Percentiles rank a stretch among this genome's conserved stretches.
Evolutionary conservation across 2,113 vertebrate genomes (phyloP).

Genomic region (Alligator mississippiensis): DNA sequence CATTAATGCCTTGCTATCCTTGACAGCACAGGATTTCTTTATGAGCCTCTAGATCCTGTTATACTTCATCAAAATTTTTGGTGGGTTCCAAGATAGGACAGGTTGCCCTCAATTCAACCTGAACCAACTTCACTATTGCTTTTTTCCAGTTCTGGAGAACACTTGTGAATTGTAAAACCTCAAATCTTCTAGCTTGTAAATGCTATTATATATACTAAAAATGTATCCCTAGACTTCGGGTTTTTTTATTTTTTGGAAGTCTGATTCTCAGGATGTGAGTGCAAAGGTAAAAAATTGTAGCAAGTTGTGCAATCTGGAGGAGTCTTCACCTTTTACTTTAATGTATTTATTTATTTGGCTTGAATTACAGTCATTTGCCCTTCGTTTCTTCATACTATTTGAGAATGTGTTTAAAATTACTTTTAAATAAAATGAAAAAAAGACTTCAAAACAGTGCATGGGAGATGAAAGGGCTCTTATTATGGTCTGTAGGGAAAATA

Average conservation of each 20-base stretch:
- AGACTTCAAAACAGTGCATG: neutral
- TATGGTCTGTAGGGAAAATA: neutral
- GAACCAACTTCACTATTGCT: accelerated
- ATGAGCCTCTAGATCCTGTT: accelerated
- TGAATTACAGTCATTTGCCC: neutral
- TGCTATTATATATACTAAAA: neutral
- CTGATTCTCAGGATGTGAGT: neutral
- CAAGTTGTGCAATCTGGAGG: neutral
- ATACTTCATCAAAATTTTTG: neutral
- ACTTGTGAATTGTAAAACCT: too few relatives aligned
- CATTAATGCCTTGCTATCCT: neutral
- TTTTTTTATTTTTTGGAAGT: neutral
- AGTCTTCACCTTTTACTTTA: neutral
- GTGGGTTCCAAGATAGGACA: neutral
- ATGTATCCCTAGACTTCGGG: neutral
- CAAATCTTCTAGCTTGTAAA: neutral
- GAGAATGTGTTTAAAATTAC: neutral
- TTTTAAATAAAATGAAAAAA: neutral
- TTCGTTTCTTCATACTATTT: neutral
- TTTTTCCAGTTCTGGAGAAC: neutral
- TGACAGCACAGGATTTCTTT: neutral
- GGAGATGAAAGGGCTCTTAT: neutral
- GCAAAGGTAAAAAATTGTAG: neutral
- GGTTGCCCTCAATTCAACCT: neutral
- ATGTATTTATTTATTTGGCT: neutral